phyloP scores from a whole-genome alignment of 1,140 invertebrate species.

The Hypothenemus hampei region DNA sequence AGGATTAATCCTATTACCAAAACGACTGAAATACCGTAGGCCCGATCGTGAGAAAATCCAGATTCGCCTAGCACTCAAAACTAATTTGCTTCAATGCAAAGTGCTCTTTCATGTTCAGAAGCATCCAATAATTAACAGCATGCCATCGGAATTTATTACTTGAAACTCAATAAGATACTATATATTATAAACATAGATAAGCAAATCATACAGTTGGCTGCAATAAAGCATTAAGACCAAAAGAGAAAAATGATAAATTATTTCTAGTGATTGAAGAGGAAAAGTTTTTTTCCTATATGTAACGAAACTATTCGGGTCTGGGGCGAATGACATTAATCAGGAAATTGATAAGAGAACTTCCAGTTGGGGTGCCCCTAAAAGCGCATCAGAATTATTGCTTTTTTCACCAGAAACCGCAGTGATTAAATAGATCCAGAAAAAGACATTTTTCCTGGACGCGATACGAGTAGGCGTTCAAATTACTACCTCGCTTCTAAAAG shows the following conservation, averaged over 20 bases:
- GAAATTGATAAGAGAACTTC: background rate
- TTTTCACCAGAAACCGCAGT: no score
- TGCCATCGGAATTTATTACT: slow-evolving; percentile 4
- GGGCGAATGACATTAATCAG: background rate
- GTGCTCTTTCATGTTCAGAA: slow-evolving; percentile 11
- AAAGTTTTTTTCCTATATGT: background rate
- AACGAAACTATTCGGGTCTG: background rate
- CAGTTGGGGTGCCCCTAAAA: no score
- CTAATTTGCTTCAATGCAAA: slow-evolving; percentile 14
- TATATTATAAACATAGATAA: background rate
- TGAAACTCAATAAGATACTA: background rate
- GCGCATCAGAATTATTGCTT: no score
- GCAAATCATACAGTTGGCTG: background rate
- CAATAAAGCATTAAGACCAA: background rate
- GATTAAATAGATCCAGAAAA: no score
- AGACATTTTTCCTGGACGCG: no score
- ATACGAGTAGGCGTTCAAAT: no score
- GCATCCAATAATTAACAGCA: slow-evolving; percentile 7
- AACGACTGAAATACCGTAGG: slow-evolving; percentile 10
- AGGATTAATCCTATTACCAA: slow-evolving; percentile 10
- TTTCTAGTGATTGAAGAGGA: background rate
- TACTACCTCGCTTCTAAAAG: background rate
- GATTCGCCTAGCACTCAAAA: slow-evolving; percentile 7
- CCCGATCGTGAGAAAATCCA: slow-evolving; percentile 7
- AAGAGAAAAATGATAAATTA: background rate